phyloP scores from a whole-genome alignment of 2,888 invertebrate species.

The Galeopsomyia nigrocyanea region DNA sequence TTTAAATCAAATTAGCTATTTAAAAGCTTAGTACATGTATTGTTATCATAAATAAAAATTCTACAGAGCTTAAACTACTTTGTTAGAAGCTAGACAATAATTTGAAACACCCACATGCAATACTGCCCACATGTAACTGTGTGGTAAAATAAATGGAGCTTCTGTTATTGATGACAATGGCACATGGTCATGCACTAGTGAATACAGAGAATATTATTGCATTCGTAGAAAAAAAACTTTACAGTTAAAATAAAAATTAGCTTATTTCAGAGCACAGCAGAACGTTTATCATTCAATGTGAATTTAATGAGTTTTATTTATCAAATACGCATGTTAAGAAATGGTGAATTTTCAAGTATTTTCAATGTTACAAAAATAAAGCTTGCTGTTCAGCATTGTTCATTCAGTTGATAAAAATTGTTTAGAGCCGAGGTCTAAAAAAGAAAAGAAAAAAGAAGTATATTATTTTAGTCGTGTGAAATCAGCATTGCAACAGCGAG shows the following conservation, averaged over 20 bases:
- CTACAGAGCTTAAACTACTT: conserved; percentile 22
- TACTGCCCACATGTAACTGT: conserved; percentile 27
- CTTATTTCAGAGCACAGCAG: conserved; percentile 25
- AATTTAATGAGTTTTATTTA: conserved; percentile 9
- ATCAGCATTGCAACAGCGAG: not conserved
- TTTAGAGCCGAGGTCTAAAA: too few relatives aligned
- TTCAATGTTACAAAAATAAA: not conserved
- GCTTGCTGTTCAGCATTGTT: not conserved
- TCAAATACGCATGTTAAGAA: not conserved
- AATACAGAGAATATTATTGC: conserved; percentile 39
- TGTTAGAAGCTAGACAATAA: conserved; percentile 33
- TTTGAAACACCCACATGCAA: too few relatives aligned
- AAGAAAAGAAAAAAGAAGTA: too few relatives aligned
- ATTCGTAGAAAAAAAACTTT: conserved; percentile 42
- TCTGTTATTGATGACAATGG: conserved; percentile 37
- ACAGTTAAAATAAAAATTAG: conserved; percentile 42
- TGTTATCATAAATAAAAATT: conserved; percentile 31
- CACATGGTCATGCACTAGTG: conserved; percentile 41
- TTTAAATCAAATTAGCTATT: conserved; percentile 26
- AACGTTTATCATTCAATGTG: conserved; percentile 6
- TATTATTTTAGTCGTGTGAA: not conserved
- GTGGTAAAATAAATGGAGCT: conserved; percentile 35
- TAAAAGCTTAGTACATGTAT: conserved; percentile 4
- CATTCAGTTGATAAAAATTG: not conserved
- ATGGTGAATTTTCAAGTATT: not conserved